Evolutionary conservation across 2,888 invertebrate genomes (phyloP).

Genomic region (Cyclophora albipunctata): DNA sequence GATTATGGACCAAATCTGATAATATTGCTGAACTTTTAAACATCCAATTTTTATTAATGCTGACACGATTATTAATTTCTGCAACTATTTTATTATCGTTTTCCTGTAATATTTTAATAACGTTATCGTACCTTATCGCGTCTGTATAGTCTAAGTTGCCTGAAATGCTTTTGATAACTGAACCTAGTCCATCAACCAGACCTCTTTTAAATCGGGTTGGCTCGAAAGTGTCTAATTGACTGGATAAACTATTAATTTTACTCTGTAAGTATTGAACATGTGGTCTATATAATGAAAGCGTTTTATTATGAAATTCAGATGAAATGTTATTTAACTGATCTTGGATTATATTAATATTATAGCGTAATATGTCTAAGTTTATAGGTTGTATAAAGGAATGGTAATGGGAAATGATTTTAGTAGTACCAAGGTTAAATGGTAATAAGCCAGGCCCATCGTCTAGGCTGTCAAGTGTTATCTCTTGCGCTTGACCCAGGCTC

Average conservation of each 20-base stretch:
- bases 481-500: constrained; percentile 1
- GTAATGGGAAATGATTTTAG: background rate
- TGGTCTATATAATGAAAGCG: background rate
- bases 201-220: constrained; percentile 3
- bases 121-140: constrained; percentile 18
- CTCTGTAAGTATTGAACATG: background rate
- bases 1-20: constrained; percentile 9
- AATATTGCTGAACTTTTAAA: constrained; percentile 6
- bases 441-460: constrained; percentile 14
- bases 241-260: background rate
- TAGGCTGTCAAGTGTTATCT: constrained; percentile 8
- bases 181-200: constrained; percentile 9
- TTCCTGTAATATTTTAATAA: constrained; percentile 14
- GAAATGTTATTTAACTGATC: background rate
- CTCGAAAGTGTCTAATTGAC: background rate
- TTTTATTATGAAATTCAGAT: background rate
- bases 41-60: constrained; percentile 18
- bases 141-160: constrained; percentile 15
- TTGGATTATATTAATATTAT: background rate
- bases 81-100: constrained; percentile 13
- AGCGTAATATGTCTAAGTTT: background rate
- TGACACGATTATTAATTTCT: constrained; percentile 18
- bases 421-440: constrained; percentile 11
- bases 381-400: constrained; percentile 1
- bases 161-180: constrained; percentile 7